These are phyloP conservation scores for Crocallis elinguaria DNA, from an alignment of 2,888 invertebrate species.

Conservation along the genomic window DNA sequence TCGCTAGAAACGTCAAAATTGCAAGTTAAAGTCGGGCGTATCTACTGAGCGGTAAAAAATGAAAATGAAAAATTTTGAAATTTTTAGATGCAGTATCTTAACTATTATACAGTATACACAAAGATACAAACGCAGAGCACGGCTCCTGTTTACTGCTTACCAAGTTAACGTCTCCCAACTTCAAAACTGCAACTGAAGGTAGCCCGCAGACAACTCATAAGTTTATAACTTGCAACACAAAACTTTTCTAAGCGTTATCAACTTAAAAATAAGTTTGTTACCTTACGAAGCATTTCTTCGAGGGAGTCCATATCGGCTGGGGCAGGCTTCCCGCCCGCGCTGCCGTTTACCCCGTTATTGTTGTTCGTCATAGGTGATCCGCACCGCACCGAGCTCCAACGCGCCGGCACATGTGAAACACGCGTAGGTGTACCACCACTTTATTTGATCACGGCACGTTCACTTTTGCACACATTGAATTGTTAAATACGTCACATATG, in stretches of 20 bases:
- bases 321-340: slow-evolving; percentile 86
- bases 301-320: slow-evolving; percentile 90
- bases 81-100: too few relatives aligned
- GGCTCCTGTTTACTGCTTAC: slow-evolving; percentile 10
- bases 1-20: too few relatives aligned
- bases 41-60: too few relatives aligned
- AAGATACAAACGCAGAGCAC: slow-evolving; percentile 4
- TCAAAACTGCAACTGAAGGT: slow-evolving; percentile 28
- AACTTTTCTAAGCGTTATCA: slow-evolving; percentile 27
- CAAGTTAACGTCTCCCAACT: slow-evolving; percentile 18
- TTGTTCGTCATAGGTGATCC: slow-evolving; percentile 86
- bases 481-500: slow-evolving; percentile 22
- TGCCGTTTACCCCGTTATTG: slow-evolving; percentile 85
- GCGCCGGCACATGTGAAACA: slow-evolving; percentile 45
- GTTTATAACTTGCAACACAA: slow-evolving; percentile 29
- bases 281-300: slow-evolving; percentile 92
- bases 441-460: slow-evolving; percentile 17
- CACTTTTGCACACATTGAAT: slow-evolving; percentile 16
- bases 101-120: too few relatives aligned
- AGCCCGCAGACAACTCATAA: slow-evolving; percentile 34
- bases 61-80: too few relatives aligned
- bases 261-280: slow-evolving; percentile 58
- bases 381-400: slow-evolving; percentile 44
- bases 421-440: slow-evolving; percentile 43
- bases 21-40: too few relatives aligned